Percentiles rank a stretch among this genome's conserved stretches.
These are phyloP conservation scores for Plagodis pulveraria DNA, from an alignment of 2,888 invertebrate species.

Conservation along the genomic window DNA sequence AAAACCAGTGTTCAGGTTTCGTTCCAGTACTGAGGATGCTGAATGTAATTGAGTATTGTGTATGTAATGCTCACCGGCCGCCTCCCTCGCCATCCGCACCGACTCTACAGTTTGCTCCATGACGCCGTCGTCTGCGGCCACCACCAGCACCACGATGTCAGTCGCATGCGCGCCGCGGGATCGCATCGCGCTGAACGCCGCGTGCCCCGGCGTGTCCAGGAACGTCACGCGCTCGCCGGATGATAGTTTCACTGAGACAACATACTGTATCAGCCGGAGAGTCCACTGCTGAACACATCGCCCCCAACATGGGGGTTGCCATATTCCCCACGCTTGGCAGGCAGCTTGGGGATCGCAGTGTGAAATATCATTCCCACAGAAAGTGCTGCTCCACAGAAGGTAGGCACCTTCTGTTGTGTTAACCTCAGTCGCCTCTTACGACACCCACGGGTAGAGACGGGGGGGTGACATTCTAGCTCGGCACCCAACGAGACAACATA, in stretches of 20 bases:
- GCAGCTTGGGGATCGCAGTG: too few relatives aligned
- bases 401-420: too few relatives aligned
- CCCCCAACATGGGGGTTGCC: too few relatives aligned
- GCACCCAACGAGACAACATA: slow-evolving; percentile 28
- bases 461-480: too few relatives aligned
- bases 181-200: slow-evolving; percentile 97
- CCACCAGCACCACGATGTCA: slow-evolving; percentile 97
- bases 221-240: slow-evolving; percentile 95
- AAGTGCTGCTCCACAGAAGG: too few relatives aligned
- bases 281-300: too few relatives aligned
- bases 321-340: too few relatives aligned
- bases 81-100: slow-evolving; percentile 92
- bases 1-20: too few relatives aligned
- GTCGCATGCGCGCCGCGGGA: slow-evolving; percentile 97
- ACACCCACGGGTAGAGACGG: too few relatives aligned
- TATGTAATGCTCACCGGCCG: slow-evolving; percentile 66
- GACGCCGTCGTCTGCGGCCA: slow-evolving; percentile 99
- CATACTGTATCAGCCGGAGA: too few relatives aligned
- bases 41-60: not conserved
- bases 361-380: too few relatives aligned
- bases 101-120: slow-evolving; percentile 99
- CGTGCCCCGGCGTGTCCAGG: slow-evolving; percentile 99
- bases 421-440: too few relatives aligned
- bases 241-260: slow-evolving; percentile 83
- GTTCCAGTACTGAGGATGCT: not conserved